A percentile compares a stretch with the other conserved stretches of the same genome.
These are phyloP conservation scores for Eulemur albifrons DNA, from an alignment of 2,797 vertebrate genomes.

Conservation along the genomic window DNA sequence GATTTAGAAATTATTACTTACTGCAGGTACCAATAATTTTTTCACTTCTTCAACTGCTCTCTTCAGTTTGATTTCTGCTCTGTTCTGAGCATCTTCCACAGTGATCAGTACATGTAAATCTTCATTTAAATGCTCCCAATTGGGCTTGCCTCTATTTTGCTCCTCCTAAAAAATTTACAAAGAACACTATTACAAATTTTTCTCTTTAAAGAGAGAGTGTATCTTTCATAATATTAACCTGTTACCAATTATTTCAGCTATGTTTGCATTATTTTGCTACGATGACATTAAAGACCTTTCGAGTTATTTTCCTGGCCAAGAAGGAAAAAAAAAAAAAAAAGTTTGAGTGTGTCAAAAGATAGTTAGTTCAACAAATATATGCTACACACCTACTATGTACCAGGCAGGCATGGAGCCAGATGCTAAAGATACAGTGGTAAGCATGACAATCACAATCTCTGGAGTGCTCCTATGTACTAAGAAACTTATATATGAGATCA, in stretches of 20 bases:
- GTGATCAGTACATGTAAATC: slow-evolving; percentile 99
- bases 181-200: not conserved
- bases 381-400: not conserved
- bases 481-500: not conserved
- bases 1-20: slow-evolving; percentile 87
- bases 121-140: slow-evolving; percentile 99
- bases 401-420: not conserved
- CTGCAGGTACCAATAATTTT: slow-evolving; percentile 97
- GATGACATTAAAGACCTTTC: not conserved
- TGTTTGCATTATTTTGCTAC: not conserved
- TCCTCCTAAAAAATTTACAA: slow-evolving; percentile 90
- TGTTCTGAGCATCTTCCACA: slow-evolving; percentile 99
- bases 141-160: slow-evolving; percentile 98
- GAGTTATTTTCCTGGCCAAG: not conserved
- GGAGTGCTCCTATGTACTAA: not conserved
- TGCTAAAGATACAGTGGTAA: not conserved
- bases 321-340: not conserved
- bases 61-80: slow-evolving; percentile 98
- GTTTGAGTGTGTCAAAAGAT: not conserved
- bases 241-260: not conserved
- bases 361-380: not conserved
- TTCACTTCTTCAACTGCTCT: slow-evolving; percentile 98
- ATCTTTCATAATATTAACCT: not conserved
- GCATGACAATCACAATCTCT: not conserved
- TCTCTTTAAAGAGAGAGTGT: not conserved